These are phyloP conservation scores for Cataglyphis albicans DNA, from an alignment of 2,888 invertebrate genomes.

Conservation along the genomic window DNA sequence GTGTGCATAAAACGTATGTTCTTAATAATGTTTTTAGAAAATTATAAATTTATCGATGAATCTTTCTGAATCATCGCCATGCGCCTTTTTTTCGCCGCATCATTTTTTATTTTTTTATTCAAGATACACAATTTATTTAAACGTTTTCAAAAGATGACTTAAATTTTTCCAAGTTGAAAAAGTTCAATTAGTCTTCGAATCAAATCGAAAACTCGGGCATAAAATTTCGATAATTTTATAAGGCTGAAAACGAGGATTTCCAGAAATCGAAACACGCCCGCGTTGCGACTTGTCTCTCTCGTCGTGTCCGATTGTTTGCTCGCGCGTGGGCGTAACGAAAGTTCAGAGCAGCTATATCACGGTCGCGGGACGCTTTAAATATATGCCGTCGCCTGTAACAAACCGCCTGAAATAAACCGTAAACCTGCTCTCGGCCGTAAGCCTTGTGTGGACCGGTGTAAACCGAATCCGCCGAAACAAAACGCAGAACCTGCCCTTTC, in stretches of 20 bases:
- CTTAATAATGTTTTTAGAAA: too few species aligned
- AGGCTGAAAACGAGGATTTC: conserved; percentile 63
- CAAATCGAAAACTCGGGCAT: not conserved
- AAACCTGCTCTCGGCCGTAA: conserved; percentile 73
- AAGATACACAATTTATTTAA: too few species aligned
- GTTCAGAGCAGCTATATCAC: conserved; percentile 69
- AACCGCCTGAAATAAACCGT: conserved; percentile 70
- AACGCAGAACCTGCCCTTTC: conserved; percentile 73
- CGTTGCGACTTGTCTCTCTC: conserved; percentile 68
- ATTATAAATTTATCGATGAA: too few species aligned
- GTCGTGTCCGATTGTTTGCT: conserved; percentile 61
- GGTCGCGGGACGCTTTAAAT: conserved; percentile 69
- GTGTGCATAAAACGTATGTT: conserved; percentile 13
- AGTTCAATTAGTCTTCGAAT: not conserved
- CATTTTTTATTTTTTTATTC: too few species aligned
- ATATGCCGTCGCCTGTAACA: conserved; percentile 69
- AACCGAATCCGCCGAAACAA: conserved; percentile 75
- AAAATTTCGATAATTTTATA: conserved; percentile 54
- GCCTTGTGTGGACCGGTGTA: conserved; percentile 48
- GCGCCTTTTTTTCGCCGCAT: too few species aligned
- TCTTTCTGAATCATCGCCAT: too few species aligned
- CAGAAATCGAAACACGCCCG: conserved; percentile 65
- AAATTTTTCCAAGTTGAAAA: not conserved
- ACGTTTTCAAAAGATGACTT: not conserved
- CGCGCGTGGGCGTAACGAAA: conserved; percentile 72